Percentiles rank a stretch among this genome's conserved stretches.
phyloP scores from a whole-genome alignment of 2,113 vertebrate species.

The Erinaceus europaeus region DNA sequence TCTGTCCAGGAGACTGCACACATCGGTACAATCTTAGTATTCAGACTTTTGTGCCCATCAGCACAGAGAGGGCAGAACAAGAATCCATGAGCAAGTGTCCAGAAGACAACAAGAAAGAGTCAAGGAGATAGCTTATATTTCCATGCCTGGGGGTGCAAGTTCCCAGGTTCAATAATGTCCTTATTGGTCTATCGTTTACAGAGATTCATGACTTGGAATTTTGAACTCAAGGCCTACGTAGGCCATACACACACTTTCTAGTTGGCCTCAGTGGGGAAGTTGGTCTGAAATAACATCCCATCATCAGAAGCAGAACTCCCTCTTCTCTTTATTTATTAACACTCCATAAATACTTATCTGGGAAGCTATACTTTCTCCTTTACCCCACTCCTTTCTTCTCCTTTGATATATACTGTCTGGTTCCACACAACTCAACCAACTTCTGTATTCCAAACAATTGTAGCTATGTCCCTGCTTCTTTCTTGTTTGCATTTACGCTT shows the following conservation, averaged over 20 bases:
- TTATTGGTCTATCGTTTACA: neutral
- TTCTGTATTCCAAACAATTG: neutral
- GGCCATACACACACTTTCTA: neutral
- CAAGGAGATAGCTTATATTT: neutral
- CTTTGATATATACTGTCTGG: too few species aligned
- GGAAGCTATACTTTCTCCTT: neutral
- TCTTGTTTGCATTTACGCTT: neutral
- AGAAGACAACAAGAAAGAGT: neutral
- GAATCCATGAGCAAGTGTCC: neutral
- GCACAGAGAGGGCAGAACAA: neutral
- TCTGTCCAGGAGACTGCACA: neutral
- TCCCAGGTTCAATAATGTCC: neutral
- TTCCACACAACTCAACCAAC: accelerated
- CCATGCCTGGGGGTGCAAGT: too few species aligned
- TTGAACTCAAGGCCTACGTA: neutral
- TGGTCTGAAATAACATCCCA: neutral
- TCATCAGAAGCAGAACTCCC: neutral
- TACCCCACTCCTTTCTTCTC: neutral
- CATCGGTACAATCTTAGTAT: neutral
- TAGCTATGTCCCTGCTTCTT: neutral
- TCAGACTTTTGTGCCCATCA: neutral
- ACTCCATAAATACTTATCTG: neutral
- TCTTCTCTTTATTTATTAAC: neutral
- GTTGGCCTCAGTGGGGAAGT: neutral
- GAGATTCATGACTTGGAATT: neutral